Evolutionary conservation across 2,797 vertebrate genomes (phyloP), one percentile per base, ranked within the genome.

Genomic region (Arnoldichthys spilopterus): DNA sequence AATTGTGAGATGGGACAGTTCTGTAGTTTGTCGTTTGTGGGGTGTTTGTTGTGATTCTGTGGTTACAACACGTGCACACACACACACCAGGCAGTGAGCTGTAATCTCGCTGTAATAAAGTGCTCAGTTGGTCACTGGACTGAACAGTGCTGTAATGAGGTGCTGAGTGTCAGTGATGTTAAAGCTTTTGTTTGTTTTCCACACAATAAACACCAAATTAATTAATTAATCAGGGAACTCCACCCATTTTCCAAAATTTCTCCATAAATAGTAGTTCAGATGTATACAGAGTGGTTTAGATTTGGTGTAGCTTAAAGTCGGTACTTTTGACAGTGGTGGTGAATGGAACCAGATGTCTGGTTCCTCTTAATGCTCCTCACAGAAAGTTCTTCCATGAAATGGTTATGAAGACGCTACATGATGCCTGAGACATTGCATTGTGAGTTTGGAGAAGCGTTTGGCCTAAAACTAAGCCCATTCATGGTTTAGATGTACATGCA

Each of bases 51-150:
- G 61, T 63, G 61, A 22, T 18, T 83, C 28, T 79, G 69, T 70
- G 63, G 18, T 34, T 28, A 26, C 24, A 18, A 58, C 77, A 78
- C 80, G 56, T 43, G 77, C 56, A 43, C 34, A 22, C 47, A 45
- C 22, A 47, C 67, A 84, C 59, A 54, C 22, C 32, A n/a, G 37
- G 69, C 76, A 53, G 61, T 70, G 66, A 75, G 76, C 49, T 54
- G 74, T 45, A 64, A 1, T 74, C 53, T 70, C 61, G 30, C 28
- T 61, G 24, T 73, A 26, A 49, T 58, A 32, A 67, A 22, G 63
- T 43, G 32, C 6, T 62, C 32, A 30, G 30, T 5, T 22, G 53
- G 53, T 54, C 53, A 54, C 6, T 58, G 54, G 37, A 24, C 63
- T 45, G 63, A 37, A 37, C 32, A 16, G 16, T n/a, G 34, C 3